phyloP scores from a whole-genome alignment of 2,113 vertebrate genomes.

The Python bivittatus region DNA sequence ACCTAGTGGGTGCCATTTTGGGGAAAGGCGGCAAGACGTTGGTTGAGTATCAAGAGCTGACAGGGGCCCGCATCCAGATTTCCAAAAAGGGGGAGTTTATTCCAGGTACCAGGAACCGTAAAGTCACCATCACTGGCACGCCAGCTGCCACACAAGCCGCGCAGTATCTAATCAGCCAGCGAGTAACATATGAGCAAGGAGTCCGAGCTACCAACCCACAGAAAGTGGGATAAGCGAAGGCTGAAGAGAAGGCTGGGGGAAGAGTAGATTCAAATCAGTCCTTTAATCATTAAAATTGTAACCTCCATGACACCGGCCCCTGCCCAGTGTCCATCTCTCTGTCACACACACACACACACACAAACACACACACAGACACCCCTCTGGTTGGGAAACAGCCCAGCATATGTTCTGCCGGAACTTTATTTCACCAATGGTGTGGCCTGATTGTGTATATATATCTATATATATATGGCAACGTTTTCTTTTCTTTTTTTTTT shows the following conservation, averaged over 20 bases:
- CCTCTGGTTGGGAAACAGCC: constrained; percentile 45
- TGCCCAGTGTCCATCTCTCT: constrained; percentile 13
- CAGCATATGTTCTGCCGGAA: constrained; percentile 42
- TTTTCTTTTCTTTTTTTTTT: constrained; percentile 37
- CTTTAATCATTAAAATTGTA: constrained; percentile 26
- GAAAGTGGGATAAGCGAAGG: constrained; percentile 85
- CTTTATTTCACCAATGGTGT: constrained; percentile 62
- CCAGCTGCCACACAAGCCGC: constrained; percentile 91
- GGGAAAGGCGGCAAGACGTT: constrained; percentile 94
- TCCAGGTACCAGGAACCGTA: constrained; percentile 93
- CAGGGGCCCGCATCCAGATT: constrained; percentile 93
- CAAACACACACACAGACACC: constrained; percentile 6
- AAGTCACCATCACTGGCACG: constrained; percentile 94
- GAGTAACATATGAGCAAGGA: constrained; percentile 95
- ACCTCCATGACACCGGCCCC: constrained; percentile 16
- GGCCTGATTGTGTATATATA: constrained; percentile 69
- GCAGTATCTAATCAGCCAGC: constrained; percentile 95
- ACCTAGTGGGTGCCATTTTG: constrained; percentile 92
- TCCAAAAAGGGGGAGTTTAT: constrained; percentile 97
- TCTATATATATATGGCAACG: constrained; percentile 55
- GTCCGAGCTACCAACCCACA: constrained; percentile 94
- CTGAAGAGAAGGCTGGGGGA: constrained; percentile 4
- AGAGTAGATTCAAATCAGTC: constrained; percentile 62
- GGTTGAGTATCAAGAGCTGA: constrained; percentile 96
- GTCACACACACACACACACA: not conserved